Base-by-base conservation (phyloP, 2,888 invertebrate genomes). In the Diaprepes abbreviatus region DNA sequence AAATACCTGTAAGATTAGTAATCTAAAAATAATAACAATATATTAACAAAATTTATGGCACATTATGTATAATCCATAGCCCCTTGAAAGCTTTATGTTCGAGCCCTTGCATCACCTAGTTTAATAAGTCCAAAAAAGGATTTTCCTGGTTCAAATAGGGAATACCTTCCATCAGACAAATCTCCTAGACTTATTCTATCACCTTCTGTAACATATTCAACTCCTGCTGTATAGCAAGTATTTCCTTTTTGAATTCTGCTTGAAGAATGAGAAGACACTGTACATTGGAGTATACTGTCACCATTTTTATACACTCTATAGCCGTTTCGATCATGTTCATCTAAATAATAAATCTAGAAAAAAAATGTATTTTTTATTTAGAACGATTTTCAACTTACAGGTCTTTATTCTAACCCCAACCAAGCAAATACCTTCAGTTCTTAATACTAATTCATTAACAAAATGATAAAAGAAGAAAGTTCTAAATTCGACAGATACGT, bases 71-170 rank as follows among this genome's bases (percentile, higher is more conserved):
- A 24, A 21, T 2, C 3, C 7, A 16, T 38, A 3, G 1, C 14
- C 16, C 14, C 1, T 28, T 28, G 4, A n/a, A 6, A 28, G 7
- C 14, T 1, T 17, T 59, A 68, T 3, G 12, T n/a, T 45, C 50
- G 31, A 33, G 48, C 40, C 72, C 79, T 83, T 24, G 81, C 70
- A 75, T 90, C 90, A 12, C 89, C 90, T n/a, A 92, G 83, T 83
- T 92, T 93, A 59, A 93, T 87, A n/a, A 93, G 86, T 33, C 94
- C 94, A 76, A 94, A 93, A 85, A 93, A 94, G 77, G 93, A 93
- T 81, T 93, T 93, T 74, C 92, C 92, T 0, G 88, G 87, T 77
- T 91, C 89, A 85, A 92, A 91, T 50, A 92, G 83, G 0, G 91
- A 90, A 80, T 89, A 91, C 54, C 91, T 84, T 52, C 89, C 87